Evolutionary conservation across 2,797 vertebrate genomes (phyloP).

Genomic region (Ambastaia sidthimunki): DNA sequence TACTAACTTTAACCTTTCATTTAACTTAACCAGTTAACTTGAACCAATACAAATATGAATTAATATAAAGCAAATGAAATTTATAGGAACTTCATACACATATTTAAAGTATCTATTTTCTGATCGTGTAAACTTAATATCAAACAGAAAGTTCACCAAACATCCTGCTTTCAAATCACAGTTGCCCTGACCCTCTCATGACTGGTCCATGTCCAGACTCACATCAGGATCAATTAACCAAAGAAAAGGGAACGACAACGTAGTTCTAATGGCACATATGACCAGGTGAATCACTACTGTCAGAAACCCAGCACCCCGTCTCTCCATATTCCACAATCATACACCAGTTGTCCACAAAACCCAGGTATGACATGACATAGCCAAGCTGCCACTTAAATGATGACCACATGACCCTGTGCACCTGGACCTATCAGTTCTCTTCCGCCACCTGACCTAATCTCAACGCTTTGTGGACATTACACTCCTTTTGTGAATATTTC

Average conservation of each 20-base stretch:
- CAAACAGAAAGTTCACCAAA: no score
- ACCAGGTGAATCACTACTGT: background rate
- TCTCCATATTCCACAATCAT: slow-evolving; percentile 8
- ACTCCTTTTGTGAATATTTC: background rate
- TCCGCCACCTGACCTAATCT: background rate
- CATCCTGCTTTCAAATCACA: no score
- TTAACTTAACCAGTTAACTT: no score
- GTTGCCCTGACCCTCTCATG: no score
- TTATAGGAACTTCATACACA: no score
- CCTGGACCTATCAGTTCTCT: slow-evolving; percentile 30
- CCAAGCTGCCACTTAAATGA: background rate
- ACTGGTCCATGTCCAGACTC: background rate
- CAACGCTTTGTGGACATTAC: slow-evolving; percentile 2
- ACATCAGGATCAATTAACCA: background rate
- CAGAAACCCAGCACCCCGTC: slow-evolving; percentile 9
- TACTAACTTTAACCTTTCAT: no score
- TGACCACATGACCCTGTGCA: slow-evolving; percentile 26
- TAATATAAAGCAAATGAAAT: no score
- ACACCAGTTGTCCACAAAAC: slow-evolving; percentile 28
- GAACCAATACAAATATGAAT: no score
- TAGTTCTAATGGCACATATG: background rate
- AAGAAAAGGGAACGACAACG: background rate
- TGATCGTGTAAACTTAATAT: no score
- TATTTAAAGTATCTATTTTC: no score
- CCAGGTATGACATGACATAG: slow-evolving; percentile 16